Conservation (phyloP, 2,113 vertebrate genomes). For the Nematolebias whitei region DNA sequence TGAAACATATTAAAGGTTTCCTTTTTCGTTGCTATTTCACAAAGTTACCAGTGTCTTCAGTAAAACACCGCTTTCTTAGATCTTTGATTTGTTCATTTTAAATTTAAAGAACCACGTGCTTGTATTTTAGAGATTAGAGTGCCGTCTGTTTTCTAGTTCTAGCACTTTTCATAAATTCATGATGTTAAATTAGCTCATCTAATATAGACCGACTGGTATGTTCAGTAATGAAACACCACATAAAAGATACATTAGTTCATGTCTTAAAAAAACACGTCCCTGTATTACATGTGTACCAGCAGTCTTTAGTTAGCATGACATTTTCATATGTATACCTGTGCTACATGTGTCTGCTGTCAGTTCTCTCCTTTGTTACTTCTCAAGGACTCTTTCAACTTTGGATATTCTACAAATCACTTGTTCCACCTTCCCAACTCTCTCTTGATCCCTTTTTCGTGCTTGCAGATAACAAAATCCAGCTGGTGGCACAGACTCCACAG, state of each 20-base stretch:
- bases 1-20: slow-evolving; percentile 8
- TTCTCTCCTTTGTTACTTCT: slow-evolving; percentile 1
- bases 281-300: slow-evolving; percentile 12
- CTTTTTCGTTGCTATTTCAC: neutral
- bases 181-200: too few relatives aligned
- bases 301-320: slow-evolving; percentile 27
- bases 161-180: too few relatives aligned
- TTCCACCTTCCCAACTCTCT: slow-evolving; percentile 27
- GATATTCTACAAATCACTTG: slow-evolving; percentile 23
- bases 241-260: slow-evolving; percentile 2
- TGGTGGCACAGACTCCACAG: slow-evolving; percentile 36
- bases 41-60: neutral
- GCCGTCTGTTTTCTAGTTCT: slow-evolving; percentile 6
- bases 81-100: neutral
- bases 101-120: neutral
- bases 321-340: slow-evolving; percentile 23
- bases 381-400: slow-evolving; percentile 16
- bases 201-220: slow-evolving; percentile 28
- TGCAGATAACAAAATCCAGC: slow-evolving; percentile 65
- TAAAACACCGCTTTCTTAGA: neutral
- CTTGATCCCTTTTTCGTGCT: slow-evolving; percentile 52
- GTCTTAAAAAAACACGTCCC: slow-evolving; percentile 18
- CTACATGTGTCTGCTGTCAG: slow-evolving; percentile 1
- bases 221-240: slow-evolving; percentile 6
- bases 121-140: neutral